Conservation (phyloP, 2,113 vertebrate species). For the Clarias batrachus region DNA sequence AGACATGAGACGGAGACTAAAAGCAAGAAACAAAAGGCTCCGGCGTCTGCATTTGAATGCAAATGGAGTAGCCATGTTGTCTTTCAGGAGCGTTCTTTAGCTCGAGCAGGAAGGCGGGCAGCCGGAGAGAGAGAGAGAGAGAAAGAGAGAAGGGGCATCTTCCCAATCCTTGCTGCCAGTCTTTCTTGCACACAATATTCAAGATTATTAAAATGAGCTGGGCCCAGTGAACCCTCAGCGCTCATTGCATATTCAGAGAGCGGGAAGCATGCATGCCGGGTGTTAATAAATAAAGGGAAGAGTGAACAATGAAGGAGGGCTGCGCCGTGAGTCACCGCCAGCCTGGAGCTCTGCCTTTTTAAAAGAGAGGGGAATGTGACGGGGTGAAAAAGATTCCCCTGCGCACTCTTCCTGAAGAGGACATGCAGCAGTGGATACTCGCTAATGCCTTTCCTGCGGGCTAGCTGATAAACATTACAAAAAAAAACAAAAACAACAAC, state of each 20-base stretch:
- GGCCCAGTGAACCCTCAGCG: constrained; percentile 72
- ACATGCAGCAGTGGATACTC: constrained; percentile 14
- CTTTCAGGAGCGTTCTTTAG: constrained; percentile 43
- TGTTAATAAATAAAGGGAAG: constrained; percentile 61
- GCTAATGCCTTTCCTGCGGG: constrained; percentile 23
- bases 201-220: constrained; percentile 76
- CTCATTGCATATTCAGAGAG: constrained; percentile 73
- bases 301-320: constrained; percentile 49
- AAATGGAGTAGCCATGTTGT: constrained; percentile 63
- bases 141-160: background rate
- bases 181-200: constrained; percentile 56
- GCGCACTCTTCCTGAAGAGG: constrained; percentile 13
- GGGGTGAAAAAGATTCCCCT: constrained; percentile 11
- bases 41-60: constrained; percentile 32
- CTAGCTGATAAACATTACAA: background rate
- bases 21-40: constrained; percentile 43
- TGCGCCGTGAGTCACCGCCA: constrained; percentile 41
- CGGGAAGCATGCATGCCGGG: constrained; percentile 47
- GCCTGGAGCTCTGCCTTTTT: constrained; percentile 21
- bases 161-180: constrained; percentile 12
- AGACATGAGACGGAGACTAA: constrained; percentile 31
- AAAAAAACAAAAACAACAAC: background rate
- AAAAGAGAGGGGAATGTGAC: background rate
- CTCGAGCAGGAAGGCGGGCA: constrained; percentile 34
- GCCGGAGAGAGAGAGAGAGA: constrained; percentile 33